Base-by-base conservation (phyloP, 1,140 invertebrate genomes). In the Marisa cornuarietis region DNA sequence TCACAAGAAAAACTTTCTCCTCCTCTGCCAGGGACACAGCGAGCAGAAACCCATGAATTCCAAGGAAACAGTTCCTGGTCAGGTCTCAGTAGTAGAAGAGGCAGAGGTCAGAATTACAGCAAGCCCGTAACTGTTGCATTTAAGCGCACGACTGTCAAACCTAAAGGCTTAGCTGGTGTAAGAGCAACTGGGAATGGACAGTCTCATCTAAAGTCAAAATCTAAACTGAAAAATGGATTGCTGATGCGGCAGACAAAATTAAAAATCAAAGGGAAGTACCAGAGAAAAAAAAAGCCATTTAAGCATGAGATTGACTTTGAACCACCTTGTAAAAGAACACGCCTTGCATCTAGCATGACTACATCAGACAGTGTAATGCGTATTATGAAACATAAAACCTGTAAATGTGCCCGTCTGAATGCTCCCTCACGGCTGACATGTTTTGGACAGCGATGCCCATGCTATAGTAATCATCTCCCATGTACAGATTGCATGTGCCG, bases 381-480 rank as follows among this genome's bases (percentile, higher is more conserved):
- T 42, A 26, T 49, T 51, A 51, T 69, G 18, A 31, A 61, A n/a
- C 49, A 77, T 31, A 88, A 87, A 79, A 77, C 95, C 18, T 98
- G 96, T 90, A 92, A 96, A 81, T 97, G 96, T 93, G 96, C 96
- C n/a, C 96, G 96, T 91, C 95, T 96, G 24, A 96, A 96, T 13
- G 94, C 94, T 81, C 96, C 96, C 20, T 96, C 96, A 18, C 97
- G 96, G 90, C 90, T 97, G 72, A 97, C 96, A 0, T 98, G 96
- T 91, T 96, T 96, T 90, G 96, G 96, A 7, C 96, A 97, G 89
- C 92, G 96, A 81, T 98, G 96, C 92, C 96, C 96, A 0, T 98
- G 96, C 92, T 98, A 97, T 91, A 76, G 95, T 95, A 85, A 95
- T 94, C 87, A 96, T 95, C 91, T 94, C 65, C 82, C 95, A 18